These are phyloP conservation scores for Gallinago jamesoni DNA, from an alignment of 2,113 vertebrate genomes.

Conservation along the genomic window DNA sequence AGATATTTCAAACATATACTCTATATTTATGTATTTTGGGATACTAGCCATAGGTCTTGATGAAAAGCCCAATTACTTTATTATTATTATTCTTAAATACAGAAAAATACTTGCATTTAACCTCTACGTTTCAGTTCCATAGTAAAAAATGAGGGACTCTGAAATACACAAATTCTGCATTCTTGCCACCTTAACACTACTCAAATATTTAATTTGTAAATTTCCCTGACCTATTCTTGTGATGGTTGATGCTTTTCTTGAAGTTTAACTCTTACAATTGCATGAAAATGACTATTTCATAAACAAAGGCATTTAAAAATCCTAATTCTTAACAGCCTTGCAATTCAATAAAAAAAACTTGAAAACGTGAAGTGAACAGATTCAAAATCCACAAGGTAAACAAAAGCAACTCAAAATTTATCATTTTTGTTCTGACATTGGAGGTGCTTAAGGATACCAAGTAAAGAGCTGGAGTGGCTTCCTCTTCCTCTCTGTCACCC, in stretches of 20 bases:
- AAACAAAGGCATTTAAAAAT: background rate
- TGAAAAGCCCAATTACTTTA: background rate
- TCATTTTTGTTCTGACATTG: background rate
- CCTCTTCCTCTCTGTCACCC: background rate
- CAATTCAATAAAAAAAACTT: background rate
- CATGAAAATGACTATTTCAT: background rate
- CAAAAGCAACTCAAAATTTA: background rate
- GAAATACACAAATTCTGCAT: background rate
- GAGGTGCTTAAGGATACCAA: background rate
- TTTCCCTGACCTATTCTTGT: background rate
- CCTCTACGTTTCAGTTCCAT: background rate
- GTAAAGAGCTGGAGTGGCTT: background rate
- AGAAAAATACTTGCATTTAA: constrained; percentile 8
- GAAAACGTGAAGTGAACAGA: background rate
- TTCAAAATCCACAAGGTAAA: background rate
- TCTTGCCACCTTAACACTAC: background rate
- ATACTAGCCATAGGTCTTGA: constrained; percentile 47
- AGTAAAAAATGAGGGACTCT: background rate
- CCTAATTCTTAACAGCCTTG: background rate
- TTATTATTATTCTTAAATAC: background rate
- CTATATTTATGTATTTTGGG: constrained; percentile 50
- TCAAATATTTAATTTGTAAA: background rate
- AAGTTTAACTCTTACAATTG: background rate
- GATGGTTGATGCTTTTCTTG: background rate
- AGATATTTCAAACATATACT: constrained; percentile 57